phyloP scores from a whole-genome alignment of 2,797 vertebrate genomes.

The Arrhamphus sclerolepis region DNA sequence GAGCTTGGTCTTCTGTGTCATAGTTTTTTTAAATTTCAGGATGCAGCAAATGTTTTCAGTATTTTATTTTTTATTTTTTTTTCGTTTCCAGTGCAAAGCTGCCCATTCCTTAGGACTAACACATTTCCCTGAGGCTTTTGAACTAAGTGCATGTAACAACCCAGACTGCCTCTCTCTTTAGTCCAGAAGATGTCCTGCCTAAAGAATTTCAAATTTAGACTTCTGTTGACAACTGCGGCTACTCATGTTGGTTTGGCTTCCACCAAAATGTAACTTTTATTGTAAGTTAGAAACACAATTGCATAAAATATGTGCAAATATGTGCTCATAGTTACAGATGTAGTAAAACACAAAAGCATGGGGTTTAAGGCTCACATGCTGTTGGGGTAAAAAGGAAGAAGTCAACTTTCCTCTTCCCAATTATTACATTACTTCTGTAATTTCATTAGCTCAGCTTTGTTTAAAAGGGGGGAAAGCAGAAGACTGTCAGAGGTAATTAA shows the following conservation, averaged over 20 bases:
- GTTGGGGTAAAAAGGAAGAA: conserved; percentile 14
- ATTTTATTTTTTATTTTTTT: no score
- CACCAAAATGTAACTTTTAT: conserved; percentile 7
- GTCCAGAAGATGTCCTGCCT: no score
- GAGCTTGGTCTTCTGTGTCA: no score
- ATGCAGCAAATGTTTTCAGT: no score
- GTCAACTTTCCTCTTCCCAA: conserved; percentile 59
- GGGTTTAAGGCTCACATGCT: conserved; percentile 15
- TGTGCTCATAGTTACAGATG: conserved; percentile 17
- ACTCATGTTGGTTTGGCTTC: background rate
- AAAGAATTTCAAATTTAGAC: no score
- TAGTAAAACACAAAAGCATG: conserved; percentile 12
- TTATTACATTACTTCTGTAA: conserved; percentile 77
- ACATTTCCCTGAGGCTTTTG: no score
- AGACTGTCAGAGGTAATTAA: conserved; percentile 82
- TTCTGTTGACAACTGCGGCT: no score
- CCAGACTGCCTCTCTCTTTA: no score
- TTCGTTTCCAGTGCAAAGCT: no score
- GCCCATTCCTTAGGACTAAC: no score
- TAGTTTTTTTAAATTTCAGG: no score
- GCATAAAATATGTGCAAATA: background rate
- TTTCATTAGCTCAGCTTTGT: conserved; percentile 79
- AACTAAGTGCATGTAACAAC: no score
- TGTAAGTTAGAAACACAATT: conserved; percentile 7
- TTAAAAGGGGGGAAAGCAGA: conserved; percentile 45